Evolutionary conservation across 1,140 invertebrate genomes (phyloP), one percentile per base, ranked within the genome.

Genomic region (Zaprionus davidi): DNA sequence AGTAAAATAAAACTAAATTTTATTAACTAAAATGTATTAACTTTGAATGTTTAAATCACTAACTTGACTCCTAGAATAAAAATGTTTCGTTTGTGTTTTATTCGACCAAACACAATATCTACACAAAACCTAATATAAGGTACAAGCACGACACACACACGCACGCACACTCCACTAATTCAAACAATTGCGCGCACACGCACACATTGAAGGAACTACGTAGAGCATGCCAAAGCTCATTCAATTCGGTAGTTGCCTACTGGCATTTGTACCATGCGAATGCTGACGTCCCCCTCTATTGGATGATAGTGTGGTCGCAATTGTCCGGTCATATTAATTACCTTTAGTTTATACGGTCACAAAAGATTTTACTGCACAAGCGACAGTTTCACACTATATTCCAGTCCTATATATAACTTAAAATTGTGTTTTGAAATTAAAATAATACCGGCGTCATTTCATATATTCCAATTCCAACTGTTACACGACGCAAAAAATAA

Each of bases 131-230:
- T 34, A 34, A 34, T 24, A n/a, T 15, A 46, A 17, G n/a, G 20
- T 59, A 58, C 58, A 59, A 71, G 55, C 59, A 64, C 31, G 66
- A 63, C 31, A 24, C 17, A 15, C 67, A 75, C 67, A 38, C 12
- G 72, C 41, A 71, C 67, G 72, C 26, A 71, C 67, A 71, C 67
- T 17, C n/a, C 65, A 20, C 55, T 77, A 66, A 26, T 44, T 60
- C 49, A 13, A 49, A 64, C 59, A 71, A 75, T 75, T 76, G 73
- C 73, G 73, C 73, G 73, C 73, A 68, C 73, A 76, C 73, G 64
- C 68, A 76, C 44, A 76, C 73, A 71, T 58, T 49, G 58, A 53
- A 31, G 28, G 17, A 17, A 31, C 13, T 34, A 63, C 53, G 22
- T 46, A 57, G 66, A 74, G 66, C 53, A 71, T 49, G 38, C 53